Conservation (phyloP, 2,113 vertebrate genomes). For the Plecotus auritus region DNA sequence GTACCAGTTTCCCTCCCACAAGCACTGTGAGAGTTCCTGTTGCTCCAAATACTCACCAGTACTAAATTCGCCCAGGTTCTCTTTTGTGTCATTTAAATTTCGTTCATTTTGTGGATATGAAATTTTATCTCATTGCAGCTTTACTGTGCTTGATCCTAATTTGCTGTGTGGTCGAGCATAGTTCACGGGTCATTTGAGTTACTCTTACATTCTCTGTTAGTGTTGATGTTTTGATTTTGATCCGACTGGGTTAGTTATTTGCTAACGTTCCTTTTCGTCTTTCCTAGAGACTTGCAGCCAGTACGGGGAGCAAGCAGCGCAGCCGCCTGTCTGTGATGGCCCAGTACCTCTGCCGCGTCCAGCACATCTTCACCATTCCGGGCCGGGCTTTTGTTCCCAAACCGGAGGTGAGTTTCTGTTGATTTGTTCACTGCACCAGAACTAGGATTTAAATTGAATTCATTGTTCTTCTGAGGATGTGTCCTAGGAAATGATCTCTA, state of each 20-base stretch:
- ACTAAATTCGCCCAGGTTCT: not conserved
- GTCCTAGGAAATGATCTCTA: not conserved
- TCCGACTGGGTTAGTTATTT: not conserved
- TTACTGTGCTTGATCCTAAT: not conserved
- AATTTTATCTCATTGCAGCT: not conserved
- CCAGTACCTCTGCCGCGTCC: conserved; percentile 91
- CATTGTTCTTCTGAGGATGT: not conserved
- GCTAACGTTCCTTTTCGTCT: not conserved
- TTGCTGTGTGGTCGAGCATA: not conserved
- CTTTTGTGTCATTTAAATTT: not conserved
- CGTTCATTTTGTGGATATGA: not conserved
- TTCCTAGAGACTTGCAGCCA: conserved; percentile 89
- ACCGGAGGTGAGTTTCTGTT: conserved; percentile 86
- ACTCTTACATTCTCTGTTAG: not conserved
- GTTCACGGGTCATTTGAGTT: not conserved
- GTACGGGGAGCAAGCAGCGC: conserved; percentile 86
- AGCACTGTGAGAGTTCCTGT: not conserved
- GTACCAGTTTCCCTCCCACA: not conserved
- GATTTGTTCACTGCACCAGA: conserved; percentile 66
- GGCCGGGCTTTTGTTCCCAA: conserved; percentile 94
- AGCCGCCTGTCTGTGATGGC: conserved; percentile 95
- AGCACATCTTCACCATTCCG: conserved; percentile 89
- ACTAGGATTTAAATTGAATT: conserved; percentile 70
- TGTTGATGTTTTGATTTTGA: not conserved
- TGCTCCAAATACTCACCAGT: not conserved